A percentile compares a stretch with the other conserved stretches of the same genome.
Conservation (phyloP, 2,888 invertebrate genomes). For the Acleris laterana region DNA sequence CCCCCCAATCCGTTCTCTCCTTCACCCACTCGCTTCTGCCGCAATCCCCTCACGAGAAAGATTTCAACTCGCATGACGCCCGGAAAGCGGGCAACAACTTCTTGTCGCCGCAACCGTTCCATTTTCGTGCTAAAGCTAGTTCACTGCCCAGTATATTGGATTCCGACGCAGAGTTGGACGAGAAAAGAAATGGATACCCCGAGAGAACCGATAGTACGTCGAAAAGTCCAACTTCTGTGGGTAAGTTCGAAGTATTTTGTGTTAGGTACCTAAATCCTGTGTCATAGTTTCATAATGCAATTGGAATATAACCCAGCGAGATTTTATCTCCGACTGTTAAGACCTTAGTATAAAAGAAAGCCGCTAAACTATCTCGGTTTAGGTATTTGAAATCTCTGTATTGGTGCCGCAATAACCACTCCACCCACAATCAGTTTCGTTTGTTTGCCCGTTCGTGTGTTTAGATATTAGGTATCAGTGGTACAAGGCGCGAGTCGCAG, state of each 20-base stretch:
- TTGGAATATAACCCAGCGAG: no score
- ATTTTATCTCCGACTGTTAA: no score
- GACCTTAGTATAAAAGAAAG: neutral
- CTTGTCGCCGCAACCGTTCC: constrained; percentile 85
- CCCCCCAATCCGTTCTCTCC: constrained; percentile 71
- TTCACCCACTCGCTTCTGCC: constrained; percentile 65
- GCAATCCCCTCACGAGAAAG: constrained; percentile 54
- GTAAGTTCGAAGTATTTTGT: constrained; percentile 58
- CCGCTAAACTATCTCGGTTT: neutral
- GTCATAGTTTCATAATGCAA: no score
- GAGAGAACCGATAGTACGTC: constrained; percentile 79
- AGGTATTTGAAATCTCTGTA: constrained; percentile 1
- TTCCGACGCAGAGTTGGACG: constrained; percentile 88
- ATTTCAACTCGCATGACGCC: constrained; percentile 49
- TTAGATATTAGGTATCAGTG: constrained; percentile 69
- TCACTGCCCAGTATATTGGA: constrained; percentile 93
- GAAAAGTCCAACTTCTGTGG: constrained; percentile 88
- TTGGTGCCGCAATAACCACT: constrained; percentile 7
- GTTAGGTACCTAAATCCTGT: no score
- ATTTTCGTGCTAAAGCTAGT: constrained; percentile 86
- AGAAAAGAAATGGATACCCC: constrained; percentile 73
- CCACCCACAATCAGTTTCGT: constrained; percentile 30
- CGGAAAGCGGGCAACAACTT: constrained; percentile 74
- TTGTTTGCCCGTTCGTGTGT: constrained; percentile 45
- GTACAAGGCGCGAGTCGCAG: constrained; percentile 57